Percentiles rank a stretch among this genome's conserved stretches.
Evolutionary conservation across 2,888 invertebrate species (phyloP).

Genomic region (Nymphalis polychloros): DNA sequence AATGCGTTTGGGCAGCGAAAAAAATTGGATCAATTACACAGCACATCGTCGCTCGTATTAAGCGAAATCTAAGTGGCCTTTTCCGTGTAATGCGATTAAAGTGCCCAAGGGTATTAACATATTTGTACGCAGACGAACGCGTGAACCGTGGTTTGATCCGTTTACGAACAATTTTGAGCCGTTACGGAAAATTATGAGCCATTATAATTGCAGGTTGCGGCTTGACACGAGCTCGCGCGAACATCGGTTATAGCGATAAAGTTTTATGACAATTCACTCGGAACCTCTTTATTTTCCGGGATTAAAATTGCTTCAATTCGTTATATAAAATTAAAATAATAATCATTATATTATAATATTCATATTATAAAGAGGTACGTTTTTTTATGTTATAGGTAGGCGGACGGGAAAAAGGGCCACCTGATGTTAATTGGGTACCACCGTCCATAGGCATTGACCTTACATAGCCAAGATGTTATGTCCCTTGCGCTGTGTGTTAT

Average conservation of each 20-base stretch:
- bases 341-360: no score
- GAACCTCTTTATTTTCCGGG: not conserved
- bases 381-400: no score
- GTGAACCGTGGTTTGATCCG: constrained; percentile 8
- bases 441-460: no score
- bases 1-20: no score
- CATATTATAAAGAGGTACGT: no score
- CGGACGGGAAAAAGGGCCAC: no score
- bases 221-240: not conserved
- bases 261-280: no score
- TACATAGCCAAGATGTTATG: no score
- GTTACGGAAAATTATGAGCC: not conserved
- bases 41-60: constrained; percentile 17
- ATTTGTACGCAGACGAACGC: constrained; percentile 20
- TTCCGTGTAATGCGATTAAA: constrained; percentile 27
- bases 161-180: not conserved
- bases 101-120: constrained; percentile 24
- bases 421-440: no score
- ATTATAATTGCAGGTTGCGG: not conserved
- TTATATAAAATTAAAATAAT: no score
- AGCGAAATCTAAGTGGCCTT: constrained; percentile 22
- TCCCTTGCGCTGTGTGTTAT: no score
- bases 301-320: no score
- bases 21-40: constrained; percentile 26
- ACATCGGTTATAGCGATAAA: not conserved